Conservation (phyloP, 2,113 vertebrate genomes). For the Prunella fulvescens region DNA sequence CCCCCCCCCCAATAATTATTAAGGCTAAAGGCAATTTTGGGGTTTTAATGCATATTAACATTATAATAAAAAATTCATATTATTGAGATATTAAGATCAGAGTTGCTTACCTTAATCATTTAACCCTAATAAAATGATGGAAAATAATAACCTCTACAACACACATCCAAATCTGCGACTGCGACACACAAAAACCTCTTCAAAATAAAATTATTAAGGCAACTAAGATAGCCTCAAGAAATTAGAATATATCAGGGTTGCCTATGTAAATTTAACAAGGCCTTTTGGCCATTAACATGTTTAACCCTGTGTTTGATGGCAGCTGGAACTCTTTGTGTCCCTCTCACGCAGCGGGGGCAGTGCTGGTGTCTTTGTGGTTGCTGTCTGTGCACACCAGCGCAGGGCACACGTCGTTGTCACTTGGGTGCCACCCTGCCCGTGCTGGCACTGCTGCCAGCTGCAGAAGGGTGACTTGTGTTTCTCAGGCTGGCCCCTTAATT, state of each 20-base stretch:
- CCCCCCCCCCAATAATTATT: rapidly evolving
- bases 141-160: background rate
- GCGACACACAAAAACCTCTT: background rate
- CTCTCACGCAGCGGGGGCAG: background rate
- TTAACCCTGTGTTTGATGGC: background rate
- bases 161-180: background rate
- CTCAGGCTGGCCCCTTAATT: background rate
- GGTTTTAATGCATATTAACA: background rate
- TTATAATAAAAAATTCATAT: background rate
- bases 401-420: rapidly evolving
- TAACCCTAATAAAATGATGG: background rate
- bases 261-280: background rate
- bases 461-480: background rate
- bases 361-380: background rate
- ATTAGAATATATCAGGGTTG: background rate
- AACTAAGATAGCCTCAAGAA: background rate
- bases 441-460: background rate
- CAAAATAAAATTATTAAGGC: background rate
- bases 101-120: background rate
- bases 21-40: background rate
- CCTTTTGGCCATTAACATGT: background rate
- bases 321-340: background rate
- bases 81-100: background rate
- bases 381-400: background rate
- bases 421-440: background rate